phyloP scores from a whole-genome alignment of 2,797 vertebrate species.

The Cirrhinus mrigala region DNA sequence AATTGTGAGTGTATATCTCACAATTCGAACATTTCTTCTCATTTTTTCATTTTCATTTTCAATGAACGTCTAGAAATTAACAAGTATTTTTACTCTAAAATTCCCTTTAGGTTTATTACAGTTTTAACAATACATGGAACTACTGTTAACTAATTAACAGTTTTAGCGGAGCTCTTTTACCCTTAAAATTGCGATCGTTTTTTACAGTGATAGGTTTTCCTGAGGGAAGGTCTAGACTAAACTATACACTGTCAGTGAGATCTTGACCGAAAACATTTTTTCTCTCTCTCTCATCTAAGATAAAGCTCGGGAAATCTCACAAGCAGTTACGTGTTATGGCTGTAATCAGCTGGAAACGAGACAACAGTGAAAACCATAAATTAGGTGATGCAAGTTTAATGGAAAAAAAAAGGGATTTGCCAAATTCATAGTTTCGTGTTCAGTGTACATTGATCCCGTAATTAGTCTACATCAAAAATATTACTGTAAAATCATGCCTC shows the following conservation, averaged over 20 bases:
- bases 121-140: too few relatives aligned
- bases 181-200: too few relatives aligned
- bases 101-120: too few relatives aligned
- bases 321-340: not conserved
- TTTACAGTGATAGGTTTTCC: not conserved
- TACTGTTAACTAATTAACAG: too few relatives aligned
- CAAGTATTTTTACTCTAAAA: too few relatives aligned
- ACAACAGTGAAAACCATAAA: not conserved
- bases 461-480: not conserved
- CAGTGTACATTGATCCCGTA: not conserved
- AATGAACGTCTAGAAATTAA: too few relatives aligned
- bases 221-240: not conserved
- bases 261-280: not conserved
- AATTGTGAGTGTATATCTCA: not conserved
- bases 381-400: not conserved
- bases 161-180: too few relatives aligned
- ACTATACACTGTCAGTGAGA: not conserved
- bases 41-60: too few relatives aligned
- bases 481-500: not conserved
- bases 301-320: not conserved
- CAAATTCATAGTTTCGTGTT: not conserved
- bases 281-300: not conserved
- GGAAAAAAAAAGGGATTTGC: not conserved
- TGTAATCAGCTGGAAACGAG: not conserved
- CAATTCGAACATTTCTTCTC: not conserved